Base-by-base conservation (phyloP, 2,888 invertebrate genomes). In the Drosophila buzzatii region DNA sequence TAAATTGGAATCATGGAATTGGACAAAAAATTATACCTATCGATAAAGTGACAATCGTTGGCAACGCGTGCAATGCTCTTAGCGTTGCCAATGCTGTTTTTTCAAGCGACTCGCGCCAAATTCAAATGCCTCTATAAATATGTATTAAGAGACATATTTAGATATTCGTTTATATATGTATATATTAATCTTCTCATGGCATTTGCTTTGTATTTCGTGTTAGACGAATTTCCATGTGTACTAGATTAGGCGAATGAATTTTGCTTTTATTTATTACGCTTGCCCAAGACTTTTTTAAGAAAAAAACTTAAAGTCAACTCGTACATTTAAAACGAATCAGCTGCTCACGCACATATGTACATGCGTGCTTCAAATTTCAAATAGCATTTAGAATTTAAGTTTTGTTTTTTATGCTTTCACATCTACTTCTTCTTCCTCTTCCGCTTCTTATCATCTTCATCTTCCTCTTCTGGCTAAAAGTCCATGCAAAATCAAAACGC, bases 401-500 rank as follows among this genome's bases (percentile, higher is more conserved):
- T 49, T 18, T 31, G 49, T 35, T 44, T 33, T 57, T 44, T 20
- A 37, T 52, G 41, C 7, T 10, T 39, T n/a, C n/a, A 14, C 41
- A n/a, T 41, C 16, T 39, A 10, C 2, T 39, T 2, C 16, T 7
- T n/a, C 2, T 39, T n/a, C 10, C n/a, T 23, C 10, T 5, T 39
- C 18, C 79, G 66, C 53, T 60, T 77, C 27, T 31, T 33, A 14
- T 18, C 37, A 23, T 20, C 35, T 14, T 52, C 14, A 14, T 20
- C 12, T 52, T 65, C 31, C 14, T 65, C 23, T 37, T 53, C 37
- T 37, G 53, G 18, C 45, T 58, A 62, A 75, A 79, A 87, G 82
- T 77, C 79, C 74, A 87, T 89, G 87, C 83, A 85, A 87, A 87
- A 83, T 90, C 90, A 83, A 90, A 85, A 76, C 75, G 79, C 79